Base-by-base conservation (phyloP, 2,888 invertebrate genomes). In the Oligia fasciuncula region DNA sequence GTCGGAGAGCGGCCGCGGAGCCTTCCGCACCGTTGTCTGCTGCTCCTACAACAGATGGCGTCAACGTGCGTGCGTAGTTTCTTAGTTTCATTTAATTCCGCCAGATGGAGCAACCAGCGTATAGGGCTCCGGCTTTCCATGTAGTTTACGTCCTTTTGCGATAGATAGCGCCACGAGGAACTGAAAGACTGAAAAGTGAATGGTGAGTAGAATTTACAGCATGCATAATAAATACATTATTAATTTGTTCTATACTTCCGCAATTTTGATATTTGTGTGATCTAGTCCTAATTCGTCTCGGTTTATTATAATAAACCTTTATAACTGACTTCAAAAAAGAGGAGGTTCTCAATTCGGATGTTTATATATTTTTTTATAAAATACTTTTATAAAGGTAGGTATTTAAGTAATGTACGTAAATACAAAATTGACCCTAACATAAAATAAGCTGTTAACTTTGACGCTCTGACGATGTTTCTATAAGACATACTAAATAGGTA, bases 1-100 rank as follows among this genome's bases (percentile, higher is more conserved):
- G 95, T 96, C 92, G 92, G 89, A 86, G 88, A 88, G 88, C 90
- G 92, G 94, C 91, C 86, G 91, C 87, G 93, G 93, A 94, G 95
- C 94, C 95, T 95, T 91, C 86, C 91, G 91, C 94, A 95, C 91
- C 91, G 88, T 87, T 91, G 74, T 77, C 75, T 60, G 84, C 82
- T 63, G 51, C 43, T 60, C 77, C 63, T 76, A 68, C 85, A 76
- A 85, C 87, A 95, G 95, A 95, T 95, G 96, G 95, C 95, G 94
- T 92, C 77, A 77, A 87, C 83, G 76, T 87, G 81, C 80, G 77
- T 89, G 54, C 87, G 87, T 75, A 79, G 74, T 70, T 82, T 86
- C 80, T 82, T 94, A 92, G 87, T 95, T 92, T 86, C 80, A 35
- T 68, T 79, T 40, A 57, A 74, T 81, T 82, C 91, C 92, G 92